A percentile compares a stretch with the other conserved stretches of the same genome.
phyloP scores from a whole-genome alignment of 2,888 invertebrate genomes.

The Priapulus caudatus region DNA sequence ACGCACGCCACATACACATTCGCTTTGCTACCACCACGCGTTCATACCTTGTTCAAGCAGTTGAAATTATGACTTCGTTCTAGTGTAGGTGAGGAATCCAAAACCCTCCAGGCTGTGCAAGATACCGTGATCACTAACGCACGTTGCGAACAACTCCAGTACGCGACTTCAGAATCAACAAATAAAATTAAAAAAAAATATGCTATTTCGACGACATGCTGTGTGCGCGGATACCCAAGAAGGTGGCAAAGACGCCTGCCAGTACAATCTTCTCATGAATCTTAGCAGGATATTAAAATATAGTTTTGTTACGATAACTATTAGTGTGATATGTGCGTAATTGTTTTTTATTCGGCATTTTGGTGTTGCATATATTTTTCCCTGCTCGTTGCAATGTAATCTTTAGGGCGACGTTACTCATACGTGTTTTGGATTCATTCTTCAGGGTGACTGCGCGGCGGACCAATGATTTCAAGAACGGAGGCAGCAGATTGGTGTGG shows the following conservation, averaged over 20 bases:
- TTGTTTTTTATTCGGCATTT: not conserved
- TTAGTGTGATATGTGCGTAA: not conserved
- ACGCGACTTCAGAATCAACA: too few relatives aligned
- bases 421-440: too few relatives aligned
- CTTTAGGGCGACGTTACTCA: too few relatives aligned
- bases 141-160: not conserved
- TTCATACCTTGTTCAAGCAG: too few relatives aligned
- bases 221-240: not conserved
- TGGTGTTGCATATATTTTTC: too few relatives aligned
- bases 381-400: too few relatives aligned
- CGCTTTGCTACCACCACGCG: too few relatives aligned
- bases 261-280: not conserved
- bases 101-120: not conserved
- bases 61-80: too few relatives aligned
- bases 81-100: not conserved
- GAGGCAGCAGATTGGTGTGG: not conserved
- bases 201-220: not conserved
- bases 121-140: not conserved
- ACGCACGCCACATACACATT: too few relatives aligned
- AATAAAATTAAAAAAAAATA: too few relatives aligned
- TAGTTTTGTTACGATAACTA: too few relatives aligned
- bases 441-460: slow-evolving; percentile 1
- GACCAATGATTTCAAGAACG: not conserved
- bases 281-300: too few relatives aligned
- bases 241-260: not conserved